Percentiles rank a stretch among this genome's conserved stretches.
Evolutionary conservation across 2,113 vertebrate species (phyloP).

Genomic region (Piaya cayana): DNA sequence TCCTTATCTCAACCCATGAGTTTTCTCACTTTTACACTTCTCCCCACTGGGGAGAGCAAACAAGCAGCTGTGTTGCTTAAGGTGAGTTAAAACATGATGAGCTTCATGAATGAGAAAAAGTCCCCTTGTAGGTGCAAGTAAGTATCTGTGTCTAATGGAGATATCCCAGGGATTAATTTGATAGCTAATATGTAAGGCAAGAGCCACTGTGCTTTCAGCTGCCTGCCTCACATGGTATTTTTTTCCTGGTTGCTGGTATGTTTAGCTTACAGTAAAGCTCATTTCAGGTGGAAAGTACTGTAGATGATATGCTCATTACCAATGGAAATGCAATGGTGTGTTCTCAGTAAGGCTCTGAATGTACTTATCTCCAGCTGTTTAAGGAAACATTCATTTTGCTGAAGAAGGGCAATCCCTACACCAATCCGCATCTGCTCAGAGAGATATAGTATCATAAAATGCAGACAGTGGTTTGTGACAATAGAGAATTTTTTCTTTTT

Average conservation of each 20-base stretch:
- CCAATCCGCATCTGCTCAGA: constrained; percentile 3
- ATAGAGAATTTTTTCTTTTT: not conserved
- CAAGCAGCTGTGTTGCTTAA: no score
- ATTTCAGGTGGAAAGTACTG: constrained; percentile 2
- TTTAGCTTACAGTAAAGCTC: constrained; percentile 14
- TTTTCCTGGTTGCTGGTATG: not conserved
- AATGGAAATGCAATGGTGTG: not conserved
- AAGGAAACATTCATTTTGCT: not conserved
- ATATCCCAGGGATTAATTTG: not conserved
- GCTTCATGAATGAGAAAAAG: not conserved
- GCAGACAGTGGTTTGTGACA: not conserved
- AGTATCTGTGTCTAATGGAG: not conserved
- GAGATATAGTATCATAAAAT: not conserved
- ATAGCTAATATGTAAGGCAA: not conserved
- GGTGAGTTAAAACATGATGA: no score
- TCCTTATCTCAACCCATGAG: no score
- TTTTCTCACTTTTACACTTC: no score
- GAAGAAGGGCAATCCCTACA: constrained; percentile 1
- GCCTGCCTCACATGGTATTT: not conserved
- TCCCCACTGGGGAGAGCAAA: no score
- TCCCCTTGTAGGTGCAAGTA: not conserved
- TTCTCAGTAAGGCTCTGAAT: not conserved
- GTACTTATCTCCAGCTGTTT: constrained; percentile 19
- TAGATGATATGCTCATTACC: not conserved
- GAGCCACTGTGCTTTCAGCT: not conserved